These are phyloP conservation scores for Drosophila yooni DNA, from an alignment of 2,888 invertebrate genomes.

Conservation along the genomic window DNA sequence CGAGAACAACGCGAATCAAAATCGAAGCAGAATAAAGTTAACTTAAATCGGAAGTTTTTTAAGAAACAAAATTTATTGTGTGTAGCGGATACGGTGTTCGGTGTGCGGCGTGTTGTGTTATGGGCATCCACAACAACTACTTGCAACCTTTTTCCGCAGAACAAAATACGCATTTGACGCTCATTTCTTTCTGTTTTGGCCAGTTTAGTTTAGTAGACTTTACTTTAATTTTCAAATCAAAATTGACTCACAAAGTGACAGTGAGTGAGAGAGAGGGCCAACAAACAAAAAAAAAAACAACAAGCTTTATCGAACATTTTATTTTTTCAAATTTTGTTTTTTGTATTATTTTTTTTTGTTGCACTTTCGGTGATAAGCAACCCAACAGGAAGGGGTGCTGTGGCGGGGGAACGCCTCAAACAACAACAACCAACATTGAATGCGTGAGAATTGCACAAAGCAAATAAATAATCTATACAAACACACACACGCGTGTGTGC, in stretches of 20 bases:
- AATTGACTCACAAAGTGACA: slow-evolving; percentile 14
- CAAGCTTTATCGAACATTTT: slow-evolving; percentile 10
- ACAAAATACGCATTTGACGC: slow-evolving; percentile 23
- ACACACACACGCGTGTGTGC: background rate
- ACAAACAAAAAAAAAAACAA: slow-evolving; percentile 31
- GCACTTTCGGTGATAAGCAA: slow-evolving; percentile 4
- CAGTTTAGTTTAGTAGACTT: slow-evolving; percentile 10
- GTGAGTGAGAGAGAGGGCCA: slow-evolving; percentile 11
- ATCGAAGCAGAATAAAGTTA: slow-evolving; percentile 49
- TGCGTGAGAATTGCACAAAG: slow-evolving; percentile 48
- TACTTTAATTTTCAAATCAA: slow-evolving; percentile 29
- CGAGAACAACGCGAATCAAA: slow-evolving; percentile 57
- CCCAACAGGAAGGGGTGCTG: slow-evolving; percentile 9
- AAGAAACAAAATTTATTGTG: slow-evolving; percentile 26
- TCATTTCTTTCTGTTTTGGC: slow-evolving; percentile 30
- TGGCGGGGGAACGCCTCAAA: slow-evolving; percentile 4
- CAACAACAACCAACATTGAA: slow-evolving; percentile 12
- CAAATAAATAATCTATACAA: slow-evolving; percentile 6
- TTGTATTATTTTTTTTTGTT: background rate
- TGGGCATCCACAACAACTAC: background rate
- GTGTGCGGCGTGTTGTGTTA: background rate
- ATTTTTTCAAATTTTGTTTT: background rate
- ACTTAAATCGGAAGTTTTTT: slow-evolving; percentile 40
- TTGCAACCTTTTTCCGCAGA: background rate
- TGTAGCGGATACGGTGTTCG: background rate